Base-by-base conservation (phyloP, 37 sponge, comb jelly and placozoan species). In the Bolinopsis microptera region DNA sequence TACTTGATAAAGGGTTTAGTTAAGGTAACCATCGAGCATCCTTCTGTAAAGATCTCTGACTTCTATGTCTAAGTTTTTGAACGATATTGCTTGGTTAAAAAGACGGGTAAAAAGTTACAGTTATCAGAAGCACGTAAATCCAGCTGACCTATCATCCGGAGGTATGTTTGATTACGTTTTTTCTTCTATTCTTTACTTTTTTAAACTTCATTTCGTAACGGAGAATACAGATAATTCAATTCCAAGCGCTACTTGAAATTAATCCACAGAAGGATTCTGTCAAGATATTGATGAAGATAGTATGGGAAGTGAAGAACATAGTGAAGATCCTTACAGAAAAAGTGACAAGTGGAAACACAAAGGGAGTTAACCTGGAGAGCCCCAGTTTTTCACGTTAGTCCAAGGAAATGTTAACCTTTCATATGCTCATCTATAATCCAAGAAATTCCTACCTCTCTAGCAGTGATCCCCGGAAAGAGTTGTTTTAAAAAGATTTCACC, bases 241-340 rank as follows among this genome's bases (percentile, higher is more conserved):
- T 48, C 13, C 61, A 48, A 48, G 61, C 13, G 61, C 61, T 48
- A 18, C 61, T 18, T 48, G 13, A 48, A 5, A 48, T 48, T 48
- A 48, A 48, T 48, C 61, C n/a, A 13, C 61, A 48, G 61, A 48
- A 13, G 61, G 61, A 48, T 13, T 18, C 61, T 48, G 13, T 13
- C 61, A 48, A 48, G 61, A 48, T 48, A 48, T 48, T 48, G 61
- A 72, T 72, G 75, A 72, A 72, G 75, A 28, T 72, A 28, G 75
- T 72, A 30, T 72, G 75, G 75, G 75, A 72, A 28, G 3, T 72
- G 26, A 28, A 72, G 75, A 72, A 72, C 31, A 72, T 72, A 30
- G 31, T n/a, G 31, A 28, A 28, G 26, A 72, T 28, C 31, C 75
- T 72, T 3, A 72, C 75, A 72, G 75, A 72, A 72, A 72, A 72